Evolutionary conservation across 2,797 vertebrate species (phyloP).

Genomic region (Neosilurus hyrtlii): DNA sequence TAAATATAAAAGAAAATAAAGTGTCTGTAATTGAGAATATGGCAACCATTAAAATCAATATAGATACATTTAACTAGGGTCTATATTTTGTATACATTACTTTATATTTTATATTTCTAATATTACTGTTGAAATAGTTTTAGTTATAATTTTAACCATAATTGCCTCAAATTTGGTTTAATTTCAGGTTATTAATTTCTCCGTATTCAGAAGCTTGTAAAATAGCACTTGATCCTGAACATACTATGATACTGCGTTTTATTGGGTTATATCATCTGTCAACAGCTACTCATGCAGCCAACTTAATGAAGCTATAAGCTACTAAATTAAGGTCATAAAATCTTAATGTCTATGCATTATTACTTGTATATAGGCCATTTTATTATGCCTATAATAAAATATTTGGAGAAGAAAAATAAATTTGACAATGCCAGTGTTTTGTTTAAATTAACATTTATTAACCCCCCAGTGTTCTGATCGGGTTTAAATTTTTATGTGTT

Average conservation of each 20-base stretch:
- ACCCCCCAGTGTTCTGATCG: too few relatives aligned
- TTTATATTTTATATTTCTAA: too few relatives aligned
- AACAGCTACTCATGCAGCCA: neutral
- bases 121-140: neutral
- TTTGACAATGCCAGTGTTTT: neutral
- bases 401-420: neutral
- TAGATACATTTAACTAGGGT: neutral
- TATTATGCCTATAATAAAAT: neutral
- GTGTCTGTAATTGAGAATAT: neutral
- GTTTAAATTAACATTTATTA: neutral
- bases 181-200: neutral
- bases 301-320: neutral
- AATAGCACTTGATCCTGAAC: constrained; percentile 4
- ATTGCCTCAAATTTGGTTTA: neutral
- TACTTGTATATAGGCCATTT: neutral
- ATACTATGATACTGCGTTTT: neutral
- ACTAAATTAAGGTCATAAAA: constrained; percentile 3
- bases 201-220: neutral
- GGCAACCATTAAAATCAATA: neutral
- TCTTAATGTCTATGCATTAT: constrained; percentile 9
- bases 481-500: neutral
- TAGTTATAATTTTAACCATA: neutral
- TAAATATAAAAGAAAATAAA: neutral
- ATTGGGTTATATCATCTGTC: neutral
- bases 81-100: too few relatives aligned